phyloP scores from a whole-genome alignment of 2,888 invertebrate genomes.

The Anaspis maculata region DNA sequence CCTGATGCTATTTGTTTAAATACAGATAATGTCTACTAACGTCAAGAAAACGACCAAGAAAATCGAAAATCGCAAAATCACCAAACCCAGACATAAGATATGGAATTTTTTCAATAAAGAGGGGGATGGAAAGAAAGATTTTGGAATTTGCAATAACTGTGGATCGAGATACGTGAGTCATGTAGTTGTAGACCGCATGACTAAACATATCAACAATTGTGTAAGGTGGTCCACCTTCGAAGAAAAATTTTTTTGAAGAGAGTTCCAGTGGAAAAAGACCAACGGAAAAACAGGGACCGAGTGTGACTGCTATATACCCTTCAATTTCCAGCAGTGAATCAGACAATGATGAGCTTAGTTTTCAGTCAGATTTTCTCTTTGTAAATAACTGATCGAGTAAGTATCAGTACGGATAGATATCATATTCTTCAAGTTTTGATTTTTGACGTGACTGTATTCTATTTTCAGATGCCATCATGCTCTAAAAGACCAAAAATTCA shows the following conservation, averaged over 20 bases:
- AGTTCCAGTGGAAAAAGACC: conserved; percentile 1
- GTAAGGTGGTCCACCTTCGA: not conserved
- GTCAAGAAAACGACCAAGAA: too few species aligned
- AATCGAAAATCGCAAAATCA: too few species aligned
- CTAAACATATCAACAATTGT: not conserved
- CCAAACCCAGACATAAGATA: not conserved
- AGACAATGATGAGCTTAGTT: not conserved
- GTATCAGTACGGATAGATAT: too few species aligned
- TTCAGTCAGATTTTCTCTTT: not conserved
- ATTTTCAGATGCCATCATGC: not conserved
- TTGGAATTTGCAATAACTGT: not conserved
- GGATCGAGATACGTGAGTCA: not conserved
- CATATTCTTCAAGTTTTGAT: not conserved
- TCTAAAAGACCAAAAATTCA: not conserved
- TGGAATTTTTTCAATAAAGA: not conserved
- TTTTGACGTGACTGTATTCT: not conserved
- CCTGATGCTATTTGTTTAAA: too few species aligned
- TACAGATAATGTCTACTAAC: too few species aligned
- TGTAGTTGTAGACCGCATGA: not conserved
- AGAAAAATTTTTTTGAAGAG: not conserved
- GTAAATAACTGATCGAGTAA: not conserved
- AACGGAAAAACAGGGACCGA: not conserved
- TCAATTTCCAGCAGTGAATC: not conserved
- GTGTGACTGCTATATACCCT: not conserved
- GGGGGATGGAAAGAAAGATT: not conserved